A percentile compares a stretch with the other conserved stretches of the same genome.
These are phyloP conservation scores for Umimayanthus chanpuru DNA, from an alignment of 92 coral and sea anemone species.

Conservation along the genomic window DNA sequence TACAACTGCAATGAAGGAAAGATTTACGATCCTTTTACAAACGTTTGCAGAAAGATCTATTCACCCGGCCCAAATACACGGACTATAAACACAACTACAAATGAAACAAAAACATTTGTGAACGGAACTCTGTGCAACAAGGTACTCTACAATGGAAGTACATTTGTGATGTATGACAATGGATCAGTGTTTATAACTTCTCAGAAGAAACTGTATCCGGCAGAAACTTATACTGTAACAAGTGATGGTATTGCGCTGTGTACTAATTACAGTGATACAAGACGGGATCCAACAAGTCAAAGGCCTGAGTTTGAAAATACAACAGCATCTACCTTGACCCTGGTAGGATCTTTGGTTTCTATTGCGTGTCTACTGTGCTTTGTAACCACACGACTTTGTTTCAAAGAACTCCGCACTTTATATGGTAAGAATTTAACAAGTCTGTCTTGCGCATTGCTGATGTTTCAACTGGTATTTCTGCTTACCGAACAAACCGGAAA, in stretches of 20 bases:
- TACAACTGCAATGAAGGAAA: not conserved
- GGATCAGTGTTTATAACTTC: conserved; percentile 1
- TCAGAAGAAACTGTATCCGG: not conserved
- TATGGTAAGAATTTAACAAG: conserved; percentile 26
- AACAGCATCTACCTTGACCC: not conserved
- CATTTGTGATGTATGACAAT: not conserved
- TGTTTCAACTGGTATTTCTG: conserved; percentile 2
- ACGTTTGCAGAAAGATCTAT: not conserved
- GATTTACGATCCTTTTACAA: conserved; percentile 30
- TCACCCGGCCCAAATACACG: not conserved
- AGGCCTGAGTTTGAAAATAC: no score
- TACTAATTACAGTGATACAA: not conserved
- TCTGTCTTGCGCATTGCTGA: not conserved
- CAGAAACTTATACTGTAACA: not conserved
- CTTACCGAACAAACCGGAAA: not conserved
- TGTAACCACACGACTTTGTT: not conserved
- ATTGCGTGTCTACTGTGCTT: conserved; percentile 16
- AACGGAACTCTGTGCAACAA: not conserved
- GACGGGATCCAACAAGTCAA: no score
- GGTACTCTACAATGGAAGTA: not conserved
- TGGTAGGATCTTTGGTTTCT: not conserved
- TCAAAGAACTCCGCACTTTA: conserved; percentile 14
- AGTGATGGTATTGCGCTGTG: not conserved
- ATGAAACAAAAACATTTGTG: not conserved
- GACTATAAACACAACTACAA: not conserved